These are phyloP conservation scores for Hyles euphorbiae DNA, from an alignment of 1,140 invertebrate species.

Conservation along the genomic window DNA sequence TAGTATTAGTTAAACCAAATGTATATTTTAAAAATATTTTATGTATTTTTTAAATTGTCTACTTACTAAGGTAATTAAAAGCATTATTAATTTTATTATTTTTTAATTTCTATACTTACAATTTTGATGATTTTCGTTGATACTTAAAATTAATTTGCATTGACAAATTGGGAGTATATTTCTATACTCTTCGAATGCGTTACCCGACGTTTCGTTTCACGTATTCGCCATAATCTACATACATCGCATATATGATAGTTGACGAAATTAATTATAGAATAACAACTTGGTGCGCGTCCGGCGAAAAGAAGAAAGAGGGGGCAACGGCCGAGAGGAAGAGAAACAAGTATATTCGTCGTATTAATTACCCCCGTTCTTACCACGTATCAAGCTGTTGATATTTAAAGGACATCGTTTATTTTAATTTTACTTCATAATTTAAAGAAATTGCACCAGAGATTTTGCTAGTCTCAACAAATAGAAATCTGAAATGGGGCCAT, in stretches of 20 bases:
- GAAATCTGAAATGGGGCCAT: too few species aligned
- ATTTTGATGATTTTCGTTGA: not conserved
- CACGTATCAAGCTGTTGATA: too few species aligned
- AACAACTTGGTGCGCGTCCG: not conserved
- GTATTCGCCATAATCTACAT: not conserved
- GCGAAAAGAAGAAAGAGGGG: too few species aligned
- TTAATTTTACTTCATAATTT: too few species aligned
- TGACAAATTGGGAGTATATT: conserved; percentile 42
- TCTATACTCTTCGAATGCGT: conserved; percentile 46
- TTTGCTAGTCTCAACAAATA: too few species aligned
- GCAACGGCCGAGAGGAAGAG: too few species aligned
- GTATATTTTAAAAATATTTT: conserved; percentile 1
- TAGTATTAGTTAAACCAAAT: conserved; percentile 1
- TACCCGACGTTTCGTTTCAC: not conserved
- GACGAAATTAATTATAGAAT: not conserved
- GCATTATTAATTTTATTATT: not conserved
- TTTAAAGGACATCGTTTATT: too few species aligned
- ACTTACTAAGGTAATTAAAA: not conserved
- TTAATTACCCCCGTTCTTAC: too few species aligned
- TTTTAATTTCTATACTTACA: conserved; percentile 4
- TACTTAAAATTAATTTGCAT: conserved; percentile 16
- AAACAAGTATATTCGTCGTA: too few species aligned
- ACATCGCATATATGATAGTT: not conserved
- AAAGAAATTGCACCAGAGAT: too few species aligned
- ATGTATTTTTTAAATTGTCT: not conserved